phyloP scores from a whole-genome alignment of 2,113 vertebrate genomes.

The Grallaria varia region DNA sequence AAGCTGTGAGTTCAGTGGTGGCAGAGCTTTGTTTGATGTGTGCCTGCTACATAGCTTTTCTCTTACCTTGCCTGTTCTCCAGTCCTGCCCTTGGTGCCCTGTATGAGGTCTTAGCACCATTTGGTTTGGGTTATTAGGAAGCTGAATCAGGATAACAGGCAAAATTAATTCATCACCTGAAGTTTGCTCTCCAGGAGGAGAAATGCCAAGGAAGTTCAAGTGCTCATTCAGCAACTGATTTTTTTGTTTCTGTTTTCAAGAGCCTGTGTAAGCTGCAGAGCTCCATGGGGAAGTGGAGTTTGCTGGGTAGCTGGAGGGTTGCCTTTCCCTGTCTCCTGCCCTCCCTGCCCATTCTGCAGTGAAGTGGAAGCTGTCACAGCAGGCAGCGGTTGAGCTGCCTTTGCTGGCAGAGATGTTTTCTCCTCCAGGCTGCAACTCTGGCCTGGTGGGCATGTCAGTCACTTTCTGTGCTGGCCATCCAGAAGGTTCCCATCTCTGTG shows the following conservation, averaged over 20 bases:
- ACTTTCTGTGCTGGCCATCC: background rate
- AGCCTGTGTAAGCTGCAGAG: background rate
- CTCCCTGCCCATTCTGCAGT: background rate
- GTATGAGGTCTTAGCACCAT: background rate
- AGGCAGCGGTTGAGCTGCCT: background rate
- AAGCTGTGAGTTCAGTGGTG: background rate
- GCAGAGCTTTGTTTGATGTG: background rate
- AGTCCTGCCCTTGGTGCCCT: background rate
- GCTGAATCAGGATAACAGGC: background rate
- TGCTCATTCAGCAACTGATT: background rate
- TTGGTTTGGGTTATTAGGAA: background rate
- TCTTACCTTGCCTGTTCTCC: background rate
- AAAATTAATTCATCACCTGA: background rate
- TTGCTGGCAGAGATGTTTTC: background rate
- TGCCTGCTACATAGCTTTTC: background rate
- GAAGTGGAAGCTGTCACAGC: conserved; percentile 21
- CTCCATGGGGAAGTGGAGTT: background rate
- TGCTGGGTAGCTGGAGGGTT: background rate
- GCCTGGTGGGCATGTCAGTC: background rate
- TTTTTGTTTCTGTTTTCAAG: background rate
- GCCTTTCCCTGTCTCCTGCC: background rate
- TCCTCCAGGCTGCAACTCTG: conserved; percentile 1
- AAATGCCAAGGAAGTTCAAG: background rate
- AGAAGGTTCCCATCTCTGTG: background rate
- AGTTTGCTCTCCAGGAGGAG: background rate